Evolutionary conservation across 2,888 invertebrate genomes (phyloP), one percentile per base, ranked within the genome.

Genomic region (Acleris emargana): DNA sequence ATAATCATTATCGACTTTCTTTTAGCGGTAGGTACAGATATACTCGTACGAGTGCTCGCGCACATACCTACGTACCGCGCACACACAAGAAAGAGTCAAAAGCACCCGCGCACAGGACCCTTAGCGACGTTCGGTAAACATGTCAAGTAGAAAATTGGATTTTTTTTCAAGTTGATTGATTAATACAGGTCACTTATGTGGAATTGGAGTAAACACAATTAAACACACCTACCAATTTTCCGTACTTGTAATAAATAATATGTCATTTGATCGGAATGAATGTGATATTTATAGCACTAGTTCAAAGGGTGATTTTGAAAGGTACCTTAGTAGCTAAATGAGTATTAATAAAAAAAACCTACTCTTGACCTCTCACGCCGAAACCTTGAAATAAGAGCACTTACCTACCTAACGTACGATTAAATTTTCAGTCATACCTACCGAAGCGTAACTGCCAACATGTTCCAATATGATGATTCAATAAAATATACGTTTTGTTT

Each of bases 101-200:
- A 64, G 53, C 51, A 61, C 54, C 50, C 42, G 17, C 45, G 45
- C 42, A 50, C 51, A 28, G 38, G 53, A 38, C 58, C 63, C 54
- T 57, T 55, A 50, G 50, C 64, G 59, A 50, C 59, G 59, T 42
- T 54, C 64, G 54, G 64, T 59, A 64, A 64, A 64, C 64, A 64
- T 64, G 64, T 59, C 64, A 59, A 64, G 64, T 59, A 59, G 59
- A 64, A 64, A 61, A 66, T 66, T 66, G 60, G 55, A 42, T 66
- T 61, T 66, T 60, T 60, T 60, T 66, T 66, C 66, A 61, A 57
- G 60, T 60, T 66, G 66, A 66, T 60, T 66, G 60, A 66, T 66
- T 66, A 66, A 43, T 58, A 64, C 54, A 64, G 64, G 64, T 64
- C 64, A 64, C 59, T 64, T 59, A 55, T 59, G 54, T 64, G 43